Evolutionary conservation across 2,888 invertebrate species (phyloP), one percentile per base, ranked within the genome.

Genomic region (Notocelia uddmanniana): DNA sequence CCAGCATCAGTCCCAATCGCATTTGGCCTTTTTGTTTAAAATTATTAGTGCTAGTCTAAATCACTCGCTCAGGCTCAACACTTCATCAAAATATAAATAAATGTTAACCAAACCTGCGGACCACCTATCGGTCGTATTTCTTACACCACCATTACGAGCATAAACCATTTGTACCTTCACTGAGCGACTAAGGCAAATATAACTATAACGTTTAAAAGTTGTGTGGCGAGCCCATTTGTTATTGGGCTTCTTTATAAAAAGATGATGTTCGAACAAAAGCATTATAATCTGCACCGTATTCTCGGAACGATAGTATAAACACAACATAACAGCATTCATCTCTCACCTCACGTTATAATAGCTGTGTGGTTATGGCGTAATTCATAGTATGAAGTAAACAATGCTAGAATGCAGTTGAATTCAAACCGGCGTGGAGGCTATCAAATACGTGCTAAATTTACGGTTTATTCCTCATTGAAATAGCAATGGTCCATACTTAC

Each of bases 391-490:
- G 54, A 64, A 63, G 34, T 50, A 50, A 52, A 52, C 63, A 52
- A 31, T 63, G 34, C 19, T 10, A 57, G 66, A 73, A 74, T 73
- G 72, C 75, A 76, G 77, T 78, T 80, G 79, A 79, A 80, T 80
- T 77, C 75, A 80, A 80, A 80, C 70, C 79, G 81, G 80, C 82
- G 76, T 81, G 80, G 74, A 81, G 81, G 83, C 83, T 83, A 84
- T 78, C 80, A 81, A 83, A 69, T 76, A 76, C 72, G 77, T 69
- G 78, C 72, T 74, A 77, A 83, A 77, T 78, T 77, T 79, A 78
- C 81, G 85, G 85, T 85, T 77, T 77, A 80, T 83, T 80, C 76
- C 74, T 79, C 77, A 85, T 82, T 86, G 85, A 64, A 64, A 85
- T 86, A 88, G 85, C 77, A 74, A 77, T 73, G 76, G 75, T 75